Percentiles rank a stretch among this genome's conserved stretches.
phyloP scores from a whole-genome alignment of 2,888 invertebrate genomes.

The Morpho helenor region DNA sequence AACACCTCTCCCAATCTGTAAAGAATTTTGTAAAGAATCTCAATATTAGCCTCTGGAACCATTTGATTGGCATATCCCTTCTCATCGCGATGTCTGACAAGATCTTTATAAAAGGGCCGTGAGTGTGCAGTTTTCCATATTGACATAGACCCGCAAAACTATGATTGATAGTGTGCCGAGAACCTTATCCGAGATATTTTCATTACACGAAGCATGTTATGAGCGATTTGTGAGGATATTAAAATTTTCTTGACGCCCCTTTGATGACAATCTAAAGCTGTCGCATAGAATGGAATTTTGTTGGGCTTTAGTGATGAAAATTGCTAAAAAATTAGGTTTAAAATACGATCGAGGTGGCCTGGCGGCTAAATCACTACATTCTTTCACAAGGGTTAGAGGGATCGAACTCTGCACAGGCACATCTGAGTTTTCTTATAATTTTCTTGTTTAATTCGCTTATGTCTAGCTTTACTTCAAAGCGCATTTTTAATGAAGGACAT shows the following conservation, averaged over 20 bases:
- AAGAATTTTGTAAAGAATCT: slow-evolving; percentile 20
- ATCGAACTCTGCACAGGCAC: too few species aligned
- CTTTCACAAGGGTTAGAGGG: too few species aligned
- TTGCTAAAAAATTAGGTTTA: neutral
- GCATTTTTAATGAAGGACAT: too few species aligned
- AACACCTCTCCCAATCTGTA: too few species aligned
- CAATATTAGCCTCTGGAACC: slow-evolving; percentile 28
- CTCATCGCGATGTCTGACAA: slow-evolving; percentile 41
- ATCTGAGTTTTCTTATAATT: too few species aligned
- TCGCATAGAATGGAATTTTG: slow-evolving; percentile 13
- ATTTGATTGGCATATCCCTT: slow-evolving; percentile 36
- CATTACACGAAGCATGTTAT: slow-evolving; percentile 40
- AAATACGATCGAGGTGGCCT: too few species aligned
- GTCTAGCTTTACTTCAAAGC: too few species aligned
- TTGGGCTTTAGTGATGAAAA: slow-evolving; percentile 14
- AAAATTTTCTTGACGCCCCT: slow-evolving; percentile 26
- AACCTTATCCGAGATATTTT: slow-evolving; percentile 54
- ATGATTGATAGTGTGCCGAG: slow-evolving; percentile 73
- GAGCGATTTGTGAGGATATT: slow-evolving; percentile 55
- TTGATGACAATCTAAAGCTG: slow-evolving; percentile 20
- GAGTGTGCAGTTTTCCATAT: slow-evolving; percentile 67
- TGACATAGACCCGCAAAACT: slow-evolving; percentile 66
- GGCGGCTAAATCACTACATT: too few species aligned
- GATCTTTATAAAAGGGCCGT: slow-evolving; percentile 56
- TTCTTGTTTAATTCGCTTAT: too few species aligned